Evolutionary conservation across 2,113 vertebrate species (phyloP).

Genomic region (Grallaria varia): DNA sequence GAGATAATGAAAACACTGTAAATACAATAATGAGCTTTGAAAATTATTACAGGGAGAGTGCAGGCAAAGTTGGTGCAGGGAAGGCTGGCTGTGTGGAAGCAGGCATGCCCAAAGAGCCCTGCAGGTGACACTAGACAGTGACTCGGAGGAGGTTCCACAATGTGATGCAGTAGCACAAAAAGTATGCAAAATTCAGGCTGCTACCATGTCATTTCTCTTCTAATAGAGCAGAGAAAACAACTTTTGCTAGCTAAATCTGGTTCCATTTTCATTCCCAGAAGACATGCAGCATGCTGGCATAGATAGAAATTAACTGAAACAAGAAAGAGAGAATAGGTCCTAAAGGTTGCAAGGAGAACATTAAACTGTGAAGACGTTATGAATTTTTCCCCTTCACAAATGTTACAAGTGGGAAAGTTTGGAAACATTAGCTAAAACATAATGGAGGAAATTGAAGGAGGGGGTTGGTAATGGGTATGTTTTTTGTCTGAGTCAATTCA

Average conservation of each 20-base stretch:
- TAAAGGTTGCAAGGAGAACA: background rate
- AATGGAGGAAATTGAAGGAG: background rate
- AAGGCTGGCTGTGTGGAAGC: background rate
- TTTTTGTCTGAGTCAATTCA: background rate
- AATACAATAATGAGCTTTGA: background rate
- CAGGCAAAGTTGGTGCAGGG: accelerated
- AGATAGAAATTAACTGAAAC: background rate
- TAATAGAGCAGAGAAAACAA: background rate
- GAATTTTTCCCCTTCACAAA: background rate
- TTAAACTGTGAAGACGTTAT: background rate
- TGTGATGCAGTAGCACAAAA: background rate
- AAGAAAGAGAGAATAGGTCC: background rate
- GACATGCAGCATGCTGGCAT: accelerated
- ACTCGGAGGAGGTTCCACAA: background rate
- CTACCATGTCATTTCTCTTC: background rate
- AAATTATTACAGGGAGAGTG: background rate
- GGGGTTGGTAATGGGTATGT: background rate
- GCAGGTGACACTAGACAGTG: background rate
- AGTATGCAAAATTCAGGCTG: background rate
- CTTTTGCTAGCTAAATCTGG: background rate
- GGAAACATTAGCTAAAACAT: background rate
- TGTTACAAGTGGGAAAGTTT: background rate
- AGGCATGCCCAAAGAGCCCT: background rate
- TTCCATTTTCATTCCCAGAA: background rate
- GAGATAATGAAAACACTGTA: background rate